These are phyloP conservation scores for Puntigrus tetrazona DNA, from an alignment of 2,113 vertebrate species.

Conservation along the genomic window DNA sequence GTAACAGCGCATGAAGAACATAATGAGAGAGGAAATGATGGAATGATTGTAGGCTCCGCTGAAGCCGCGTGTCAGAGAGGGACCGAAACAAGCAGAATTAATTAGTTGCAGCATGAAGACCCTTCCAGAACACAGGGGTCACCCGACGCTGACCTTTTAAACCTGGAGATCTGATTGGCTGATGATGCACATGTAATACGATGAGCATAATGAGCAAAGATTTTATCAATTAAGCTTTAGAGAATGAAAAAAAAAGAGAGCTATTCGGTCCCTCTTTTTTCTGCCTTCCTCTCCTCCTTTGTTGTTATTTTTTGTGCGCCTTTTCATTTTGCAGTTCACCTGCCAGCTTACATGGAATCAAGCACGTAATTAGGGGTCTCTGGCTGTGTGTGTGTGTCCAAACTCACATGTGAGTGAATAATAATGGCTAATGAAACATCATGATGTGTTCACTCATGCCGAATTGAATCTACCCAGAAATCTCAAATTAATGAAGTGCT, in stretches of 20 bases:
- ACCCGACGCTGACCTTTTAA: slow-evolving; percentile 24
- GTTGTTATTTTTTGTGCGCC: slow-evolving; percentile 48
- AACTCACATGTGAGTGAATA: not conserved
- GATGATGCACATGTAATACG: slow-evolving; percentile 30
- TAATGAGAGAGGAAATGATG: slow-evolving; percentile 55
- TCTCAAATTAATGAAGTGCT: slow-evolving; percentile 51
- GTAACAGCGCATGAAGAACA: slow-evolving; percentile 48
- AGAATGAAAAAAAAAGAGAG: not conserved
- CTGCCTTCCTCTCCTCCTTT: slow-evolving; percentile 27
- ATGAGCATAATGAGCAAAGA: not conserved
- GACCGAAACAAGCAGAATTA: slow-evolving; percentile 27
- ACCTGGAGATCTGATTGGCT: slow-evolving; percentile 40
- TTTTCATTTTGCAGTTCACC: slow-evolving; percentile 60
- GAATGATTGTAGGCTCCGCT: slow-evolving; percentile 55
- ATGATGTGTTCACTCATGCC: slow-evolving; percentile 21
- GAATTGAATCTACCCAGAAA: slow-evolving; percentile 19
- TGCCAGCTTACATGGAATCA: slow-evolving; percentile 31
- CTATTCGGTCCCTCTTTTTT: slow-evolving; percentile 35
- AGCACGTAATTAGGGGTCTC: slow-evolving; percentile 8
- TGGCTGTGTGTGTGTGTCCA: not conserved
- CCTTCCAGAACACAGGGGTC: slow-evolving; percentile 46
- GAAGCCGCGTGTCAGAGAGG: slow-evolving; percentile 35
- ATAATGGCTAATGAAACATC: slow-evolving; percentile 31
- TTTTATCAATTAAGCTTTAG: not conserved
- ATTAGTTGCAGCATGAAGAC: slow-evolving; percentile 29